Percentiles rank a stretch among this genome's conserved stretches.
Conservation (phyloP, 2,797 vertebrate species). For the Pempheris klunzingeri region DNA sequence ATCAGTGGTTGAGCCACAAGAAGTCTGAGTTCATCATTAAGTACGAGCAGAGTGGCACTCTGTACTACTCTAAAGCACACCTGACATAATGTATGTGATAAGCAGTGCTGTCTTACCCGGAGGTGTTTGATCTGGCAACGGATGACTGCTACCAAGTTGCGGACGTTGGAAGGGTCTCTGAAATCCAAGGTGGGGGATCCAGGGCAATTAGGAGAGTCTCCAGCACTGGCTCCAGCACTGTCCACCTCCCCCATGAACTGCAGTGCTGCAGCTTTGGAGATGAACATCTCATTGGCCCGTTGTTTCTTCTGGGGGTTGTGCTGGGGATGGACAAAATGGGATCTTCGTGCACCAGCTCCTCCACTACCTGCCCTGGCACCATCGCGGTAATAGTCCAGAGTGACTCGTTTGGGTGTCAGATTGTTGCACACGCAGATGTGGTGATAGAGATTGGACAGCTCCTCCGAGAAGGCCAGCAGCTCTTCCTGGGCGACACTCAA, state of each 20-base stretch:
- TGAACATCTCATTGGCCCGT: constrained; percentile 81
- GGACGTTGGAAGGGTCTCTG: constrained; percentile 87
- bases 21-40: neutral
- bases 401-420: constrained; percentile 89
- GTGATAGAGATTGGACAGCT: constrained; percentile 90
- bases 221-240: constrained; percentile 67
- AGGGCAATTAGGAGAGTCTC: constrained; percentile 82
- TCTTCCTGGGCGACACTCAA: constrained; percentile 89
- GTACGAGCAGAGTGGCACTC: neutral
- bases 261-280: constrained; percentile 79
- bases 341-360: constrained; percentile 55
- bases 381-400: constrained; percentile 89
- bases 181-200: constrained; percentile 88
- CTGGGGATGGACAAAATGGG: constrained; percentile 68
- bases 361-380: constrained; percentile 70
- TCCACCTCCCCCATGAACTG: constrained; percentile 83
- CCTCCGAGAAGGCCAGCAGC: constrained; percentile 89
- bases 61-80: neutral
- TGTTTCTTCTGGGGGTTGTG: constrained; percentile 77
- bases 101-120: constrained; percentile 74
- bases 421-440: constrained; percentile 90
- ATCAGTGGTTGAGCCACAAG: neutral
- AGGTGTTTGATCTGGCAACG: constrained; percentile 91
- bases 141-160: constrained; percentile 87
- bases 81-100: neutral